A percentile compares a stretch with the other conserved stretches of the same genome.
Evolutionary conservation across 2,888 invertebrate species (phyloP).

Genomic region (Strigamia transsilvanica): DNA sequence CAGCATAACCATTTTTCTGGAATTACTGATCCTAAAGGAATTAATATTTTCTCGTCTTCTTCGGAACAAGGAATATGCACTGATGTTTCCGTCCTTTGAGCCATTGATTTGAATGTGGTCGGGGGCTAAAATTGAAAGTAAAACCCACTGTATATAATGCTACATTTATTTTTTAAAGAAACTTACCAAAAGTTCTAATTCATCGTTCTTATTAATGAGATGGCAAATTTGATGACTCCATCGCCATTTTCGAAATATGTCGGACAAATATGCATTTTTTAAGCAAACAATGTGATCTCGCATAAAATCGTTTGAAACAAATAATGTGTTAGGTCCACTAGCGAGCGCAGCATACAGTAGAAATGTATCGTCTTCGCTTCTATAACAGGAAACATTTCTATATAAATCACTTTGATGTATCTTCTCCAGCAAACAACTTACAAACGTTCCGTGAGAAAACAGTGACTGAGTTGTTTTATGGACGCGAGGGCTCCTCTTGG

Average conservation of each 20-base stretch:
- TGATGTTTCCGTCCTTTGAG: neutral
- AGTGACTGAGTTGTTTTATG: neutral
- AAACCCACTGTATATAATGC: too few relatives aligned
- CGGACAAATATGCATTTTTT: neutral
- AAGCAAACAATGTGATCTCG: neutral
- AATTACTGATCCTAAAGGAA: neutral
- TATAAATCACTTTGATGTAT: neutral
- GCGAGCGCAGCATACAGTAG: neutral
- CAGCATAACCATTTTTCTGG: neutral
- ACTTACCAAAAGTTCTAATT: neutral
- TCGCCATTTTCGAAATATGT: neutral
- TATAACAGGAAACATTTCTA: neutral
- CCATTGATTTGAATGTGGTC: neutral
- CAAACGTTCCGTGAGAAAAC: neutral
- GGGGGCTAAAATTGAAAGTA: neutral
- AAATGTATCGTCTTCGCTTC: neutral
- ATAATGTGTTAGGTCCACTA: neutral
- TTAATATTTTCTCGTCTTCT: neutral
- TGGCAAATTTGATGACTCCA: conserved; percentile 6
- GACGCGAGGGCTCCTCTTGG: neutral
- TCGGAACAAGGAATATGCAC: neutral
- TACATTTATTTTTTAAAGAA: neutral
- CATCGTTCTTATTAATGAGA: neutral
- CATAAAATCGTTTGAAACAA: neutral
- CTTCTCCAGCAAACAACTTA: neutral